Base-by-base conservation (phyloP, 2,888 invertebrate species). In the Athalia cordata region DNA sequence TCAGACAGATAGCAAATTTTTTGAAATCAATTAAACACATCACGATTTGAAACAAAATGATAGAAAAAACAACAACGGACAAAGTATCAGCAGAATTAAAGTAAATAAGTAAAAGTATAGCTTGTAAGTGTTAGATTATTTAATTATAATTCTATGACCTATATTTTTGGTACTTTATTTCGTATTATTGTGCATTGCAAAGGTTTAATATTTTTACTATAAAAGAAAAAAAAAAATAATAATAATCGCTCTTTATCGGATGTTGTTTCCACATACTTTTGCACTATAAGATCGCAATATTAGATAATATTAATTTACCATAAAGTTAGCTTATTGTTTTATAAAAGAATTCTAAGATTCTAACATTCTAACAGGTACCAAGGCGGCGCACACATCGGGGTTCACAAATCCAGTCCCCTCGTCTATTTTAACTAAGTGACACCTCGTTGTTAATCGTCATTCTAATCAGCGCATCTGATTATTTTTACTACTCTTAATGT, bases 341-440 rank as follows among this genome's bases (percentile, higher is more conserved):
- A 72, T 9, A 72, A 59, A 62, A 55, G 55, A 55, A 72, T 72
- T 72, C 72, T 72, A 72, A 75, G 61, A 75, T 75, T 72, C 45
- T 75, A 75, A 75, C 62, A 62, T 83, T 83, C 29, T 81, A 84
- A 86, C 87, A 86, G 85, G 84, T 86, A 87, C 84, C 85, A 85
- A 84, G 86, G 85, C 85, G 87, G 86, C 85, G 87, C 87, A 87
- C 86, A 88, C 84, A 85, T 84, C 84, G 87, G 87, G 87, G 84
- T 86, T 82, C 82, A 84, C 81, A 85, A 85, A 88, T 86, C 83
- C 84, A 85, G 86, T 84, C 85, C 85, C 86, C 86, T 85, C 85
- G 85, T 88, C 87, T 87, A 85, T 89, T 88, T 86, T 87, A 86
- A 87, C 83, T 86, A 87, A 88, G 87, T 87, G 87, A 88, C 88